Percentiles rank a stretch among this genome's conserved stretches.
phyloP scores from a whole-genome alignment of 2,797 vertebrate species.

The Poeciliopsis presidionis region DNA sequence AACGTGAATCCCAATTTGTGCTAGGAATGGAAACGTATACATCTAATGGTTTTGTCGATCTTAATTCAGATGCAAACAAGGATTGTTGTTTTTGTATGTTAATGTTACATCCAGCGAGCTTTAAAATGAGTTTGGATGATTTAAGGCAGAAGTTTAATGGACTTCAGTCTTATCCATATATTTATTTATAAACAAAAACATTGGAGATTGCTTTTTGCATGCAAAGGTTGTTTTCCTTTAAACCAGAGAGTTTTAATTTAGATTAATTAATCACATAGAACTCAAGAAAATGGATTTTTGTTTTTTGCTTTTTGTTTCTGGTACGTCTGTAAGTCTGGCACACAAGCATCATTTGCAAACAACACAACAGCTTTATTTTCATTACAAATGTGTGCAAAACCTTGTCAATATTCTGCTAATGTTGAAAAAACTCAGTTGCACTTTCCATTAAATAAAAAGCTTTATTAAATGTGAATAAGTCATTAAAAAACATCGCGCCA shows the following conservation, averaged over 20 bases:
- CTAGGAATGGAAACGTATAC: constrained; percentile 28
- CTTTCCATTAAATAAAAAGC: no score
- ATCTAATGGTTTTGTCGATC: constrained; percentile 49
- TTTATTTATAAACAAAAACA: constrained; percentile 48
- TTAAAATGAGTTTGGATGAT: constrained; percentile 35
- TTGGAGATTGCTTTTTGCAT: constrained; percentile 50
- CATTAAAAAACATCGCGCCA: no score
- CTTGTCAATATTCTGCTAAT: no score
- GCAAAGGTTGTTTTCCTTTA: constrained; percentile 40
- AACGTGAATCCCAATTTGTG: constrained; percentile 47
- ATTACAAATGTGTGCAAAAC: no score
- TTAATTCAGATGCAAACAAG: constrained; percentile 38
- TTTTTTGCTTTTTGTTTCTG: not conserved
- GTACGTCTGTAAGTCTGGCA: not conserved
- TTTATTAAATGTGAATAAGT: no score
- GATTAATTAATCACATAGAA: not conserved
- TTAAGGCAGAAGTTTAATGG: constrained; percentile 38
- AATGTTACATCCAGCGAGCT: constrained; percentile 50
- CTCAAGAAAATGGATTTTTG: not conserved
- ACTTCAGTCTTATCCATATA: constrained; percentile 34
- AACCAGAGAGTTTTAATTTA: not conserved
- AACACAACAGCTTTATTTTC: not conserved
- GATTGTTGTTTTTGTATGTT: constrained; percentile 21
- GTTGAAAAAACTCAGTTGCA: no score
- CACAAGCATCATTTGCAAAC: not conserved